A percentile compares a stretch with the other conserved stretches of the same genome.
phyloP scores from a whole-genome alignment of 2,888 invertebrate genomes.

The Odontocolon sp. region DNA sequence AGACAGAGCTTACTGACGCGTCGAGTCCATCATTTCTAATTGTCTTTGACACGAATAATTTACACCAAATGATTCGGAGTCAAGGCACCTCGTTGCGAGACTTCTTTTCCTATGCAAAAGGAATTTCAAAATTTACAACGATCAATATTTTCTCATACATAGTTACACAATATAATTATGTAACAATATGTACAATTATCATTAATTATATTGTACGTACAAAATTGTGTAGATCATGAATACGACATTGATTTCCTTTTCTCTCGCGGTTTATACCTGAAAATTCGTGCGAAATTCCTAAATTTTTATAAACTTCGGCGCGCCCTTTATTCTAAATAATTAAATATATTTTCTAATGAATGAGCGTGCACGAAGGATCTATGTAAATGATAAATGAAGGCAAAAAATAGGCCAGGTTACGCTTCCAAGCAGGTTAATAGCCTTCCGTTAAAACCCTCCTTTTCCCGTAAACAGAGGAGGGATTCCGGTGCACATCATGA shows the following conservation, averaged over 20 bases:
- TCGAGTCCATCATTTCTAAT: conserved; percentile 33
- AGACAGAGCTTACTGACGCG: conserved; percentile 10
- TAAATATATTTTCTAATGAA: neutral
- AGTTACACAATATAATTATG: too few relatives aligned
- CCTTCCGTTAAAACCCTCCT: conserved; percentile 24
- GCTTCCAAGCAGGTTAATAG: conserved; percentile 27
- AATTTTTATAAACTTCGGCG: neutral
- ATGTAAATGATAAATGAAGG: neutral
- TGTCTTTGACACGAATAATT: conserved; percentile 39
- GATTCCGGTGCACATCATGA: conserved; percentile 29
- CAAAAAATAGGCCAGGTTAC: conserved; percentile 20
- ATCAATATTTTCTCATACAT: too few relatives aligned
- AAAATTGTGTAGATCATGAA: too few relatives aligned
- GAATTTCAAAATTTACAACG: too few relatives aligned
- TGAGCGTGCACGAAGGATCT: neutral
- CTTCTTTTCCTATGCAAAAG: too few relatives aligned
- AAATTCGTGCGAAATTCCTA: too few relatives aligned
- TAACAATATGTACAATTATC: too few relatives aligned
- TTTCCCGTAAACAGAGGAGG: conserved; percentile 23
- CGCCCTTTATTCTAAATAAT: neutral
- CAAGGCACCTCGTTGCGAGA: conserved; percentile 13
- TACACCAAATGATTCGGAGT: conserved; percentile 30
- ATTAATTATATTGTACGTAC: too few relatives aligned
- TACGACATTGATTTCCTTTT: too few relatives aligned
- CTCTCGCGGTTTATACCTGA: too few relatives aligned